Evolutionary conservation across 2,113 vertebrate species (phyloP), one percentile per base, ranked within the genome.

Genomic region (Triplophysa tibetana): DNA sequence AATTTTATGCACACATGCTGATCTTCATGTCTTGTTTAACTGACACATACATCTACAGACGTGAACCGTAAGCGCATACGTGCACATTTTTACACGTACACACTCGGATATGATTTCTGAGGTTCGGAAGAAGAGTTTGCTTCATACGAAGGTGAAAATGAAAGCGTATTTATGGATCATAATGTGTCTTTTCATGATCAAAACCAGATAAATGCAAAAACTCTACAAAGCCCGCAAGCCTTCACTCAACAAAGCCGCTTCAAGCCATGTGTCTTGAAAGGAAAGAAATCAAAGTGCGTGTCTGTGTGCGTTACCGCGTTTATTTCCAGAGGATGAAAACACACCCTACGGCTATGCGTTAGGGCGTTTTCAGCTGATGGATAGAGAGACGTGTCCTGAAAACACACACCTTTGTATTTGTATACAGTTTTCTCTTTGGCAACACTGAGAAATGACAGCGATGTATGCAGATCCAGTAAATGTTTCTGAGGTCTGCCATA

Each of bases 101-200:
- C 52, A 72, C 17, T 14, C 26, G 29, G 48, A 21, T 23, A 43
- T 23, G 7, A 23, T 43, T 14, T 61, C 23, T 43, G 13, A 60
- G 41, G 1, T 43, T 74, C 33, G 21, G 33, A 60, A 23, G 58
- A 61, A 12, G 29, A 72, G 19, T 74, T 73, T 4, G 54, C 29
- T 60, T 73, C 29, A 60, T 21, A 38, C 58, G 70, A 19, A 21
- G 69, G 19, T 72, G 19, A 43, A 73, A 41, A 43, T 43, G 1
- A 7, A 43, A 43, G 70, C 12, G 14, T 43, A 38, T 58, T 73
- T 61, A 61, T 74, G 54, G 21, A 60, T 74, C 54, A 41, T 60
- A 23, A 60, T 73, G 54, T 60, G 54, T 61, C 13, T 74, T 74
- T 74, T 74, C 19, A 74, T 74, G 70, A 74, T 61, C 70, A 74